Conservation (phyloP, 2,888 invertebrate species). For the Polydrusus tereticollis region DNA sequence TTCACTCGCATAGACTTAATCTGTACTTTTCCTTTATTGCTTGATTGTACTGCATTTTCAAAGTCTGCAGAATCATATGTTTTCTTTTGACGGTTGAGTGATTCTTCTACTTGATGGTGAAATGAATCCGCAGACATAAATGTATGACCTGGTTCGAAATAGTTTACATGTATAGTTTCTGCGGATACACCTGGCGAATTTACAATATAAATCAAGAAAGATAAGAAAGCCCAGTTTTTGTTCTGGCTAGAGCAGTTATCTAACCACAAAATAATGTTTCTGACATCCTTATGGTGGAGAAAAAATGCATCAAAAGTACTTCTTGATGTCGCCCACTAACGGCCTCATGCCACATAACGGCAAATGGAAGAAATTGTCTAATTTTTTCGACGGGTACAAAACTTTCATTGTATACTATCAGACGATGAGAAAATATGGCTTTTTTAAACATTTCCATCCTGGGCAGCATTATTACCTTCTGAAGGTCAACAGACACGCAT, state of each 20-base stretch:
- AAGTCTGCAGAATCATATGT: slow-evolving; percentile 20
- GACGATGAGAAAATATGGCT: slow-evolving; percentile 28
- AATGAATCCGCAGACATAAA: slow-evolving; percentile 22
- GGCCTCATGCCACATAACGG: slow-evolving; percentile 48
- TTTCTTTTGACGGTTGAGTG: slow-evolving; percentile 17
- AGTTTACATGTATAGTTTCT: slow-evolving; percentile 8
- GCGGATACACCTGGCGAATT: slow-evolving; percentile 13
- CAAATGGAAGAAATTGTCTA: slow-evolving; percentile 19
- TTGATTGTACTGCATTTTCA: slow-evolving; percentile 18
- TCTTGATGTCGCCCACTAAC: slow-evolving; percentile 27
- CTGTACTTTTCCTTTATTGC: slow-evolving; percentile 14
- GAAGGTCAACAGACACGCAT: slow-evolving; percentile 33
- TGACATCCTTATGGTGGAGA: slow-evolving; percentile 43
- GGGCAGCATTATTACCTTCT: slow-evolving; percentile 43
- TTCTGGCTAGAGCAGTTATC: slow-evolving; percentile 33
- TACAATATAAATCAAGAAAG: slow-evolving; percentile 22
- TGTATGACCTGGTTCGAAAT: slow-evolving; percentile 25
- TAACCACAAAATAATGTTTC: slow-evolving; percentile 49
- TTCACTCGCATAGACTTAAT: too few species aligned
- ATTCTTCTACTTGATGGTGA: slow-evolving; percentile 25
- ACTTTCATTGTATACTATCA: slow-evolving; percentile 39
- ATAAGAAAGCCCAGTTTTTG: slow-evolving; percentile 21
- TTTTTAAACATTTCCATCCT: slow-evolving; percentile 36
- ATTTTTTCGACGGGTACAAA: slow-evolving; percentile 45
- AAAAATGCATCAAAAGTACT: slow-evolving; percentile 25